phyloP scores from a whole-genome alignment of 2,888 invertebrate genomes.

The Mythimna vitellina region DNA sequence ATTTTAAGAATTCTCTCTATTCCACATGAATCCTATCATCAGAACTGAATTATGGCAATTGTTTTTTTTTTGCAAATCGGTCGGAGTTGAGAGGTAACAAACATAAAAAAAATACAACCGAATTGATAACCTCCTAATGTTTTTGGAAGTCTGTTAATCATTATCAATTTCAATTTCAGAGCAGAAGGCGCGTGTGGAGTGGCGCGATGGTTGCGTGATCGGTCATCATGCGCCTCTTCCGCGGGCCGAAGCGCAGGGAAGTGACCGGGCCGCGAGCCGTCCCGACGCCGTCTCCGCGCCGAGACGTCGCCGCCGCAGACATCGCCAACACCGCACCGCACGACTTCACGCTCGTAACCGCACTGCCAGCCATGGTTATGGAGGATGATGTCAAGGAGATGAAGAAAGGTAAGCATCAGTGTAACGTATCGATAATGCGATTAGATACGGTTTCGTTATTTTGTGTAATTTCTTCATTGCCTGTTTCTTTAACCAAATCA shows the following conservation, averaged over 20 bases:
- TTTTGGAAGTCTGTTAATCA: no score
- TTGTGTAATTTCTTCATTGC: background rate
- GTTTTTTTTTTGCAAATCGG: no score
- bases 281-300: constrained; percentile 84
- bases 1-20: no score
- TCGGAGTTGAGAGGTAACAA: no score
- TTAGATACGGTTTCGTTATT: background rate
- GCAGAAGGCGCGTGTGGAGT: constrained; percentile 77
- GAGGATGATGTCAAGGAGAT: constrained; percentile 92
- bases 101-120: no score
- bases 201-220: constrained; percentile 87
- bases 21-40: no score
- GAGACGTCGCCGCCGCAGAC: constrained; percentile 82
- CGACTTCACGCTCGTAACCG: constrained; percentile 94
- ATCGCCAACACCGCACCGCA: constrained; percentile 89
- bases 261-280: constrained; percentile 90
- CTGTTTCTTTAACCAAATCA: no score
- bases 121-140: no score
- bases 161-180: constrained; percentile 63
- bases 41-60: no score
- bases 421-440: background rate
- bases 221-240: constrained; percentile 92
- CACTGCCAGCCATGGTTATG: constrained; percentile 94
- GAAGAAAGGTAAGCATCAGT: constrained; percentile 87
- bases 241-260: constrained; percentile 92